Percentiles rank a stretch among this genome's conserved stretches.
phyloP scores from a whole-genome alignment of 2,113 vertebrate genomes.

The Thryonomys swinderianus region DNA sequence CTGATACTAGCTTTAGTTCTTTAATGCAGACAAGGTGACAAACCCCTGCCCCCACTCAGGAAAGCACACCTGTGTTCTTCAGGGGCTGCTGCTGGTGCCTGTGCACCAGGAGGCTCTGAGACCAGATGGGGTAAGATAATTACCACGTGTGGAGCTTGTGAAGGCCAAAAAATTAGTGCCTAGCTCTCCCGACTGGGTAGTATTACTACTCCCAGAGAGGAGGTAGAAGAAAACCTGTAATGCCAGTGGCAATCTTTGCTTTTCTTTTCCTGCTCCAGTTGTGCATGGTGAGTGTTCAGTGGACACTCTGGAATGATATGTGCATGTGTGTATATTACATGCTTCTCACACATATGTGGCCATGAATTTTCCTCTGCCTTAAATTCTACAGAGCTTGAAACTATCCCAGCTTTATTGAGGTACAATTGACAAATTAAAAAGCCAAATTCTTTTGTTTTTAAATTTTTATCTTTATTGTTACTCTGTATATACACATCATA shows the following conservation, averaged over 20 bases:
- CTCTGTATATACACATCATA: no score
- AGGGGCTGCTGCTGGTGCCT: not conserved
- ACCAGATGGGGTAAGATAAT: not conserved
- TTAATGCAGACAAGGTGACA: not conserved
- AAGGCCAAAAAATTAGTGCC: not conserved
- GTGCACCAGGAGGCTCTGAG: not conserved
- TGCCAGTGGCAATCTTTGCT: not conserved
- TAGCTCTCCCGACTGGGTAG: not conserved
- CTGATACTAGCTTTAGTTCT: not conserved
- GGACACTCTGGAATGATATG: slow-evolving; percentile 4
- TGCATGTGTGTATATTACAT: not conserved
- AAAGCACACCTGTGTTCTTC: not conserved
- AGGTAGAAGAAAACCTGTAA: not conserved
- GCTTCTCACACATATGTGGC: not conserved
- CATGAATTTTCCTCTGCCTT: slow-evolving; percentile 10
- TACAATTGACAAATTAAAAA: not conserved
- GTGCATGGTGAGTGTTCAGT: not conserved
- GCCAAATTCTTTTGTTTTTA: no score
- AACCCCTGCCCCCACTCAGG: not conserved
- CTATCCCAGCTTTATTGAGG: not conserved
- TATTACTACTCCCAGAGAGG: not conserved
- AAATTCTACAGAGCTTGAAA: slow-evolving; percentile 41
- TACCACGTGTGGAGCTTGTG: not conserved
- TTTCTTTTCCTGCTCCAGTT: not conserved
- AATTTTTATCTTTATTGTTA: no score